Percentiles rank a stretch among this genome's conserved stretches.
phyloP scores from a whole-genome alignment of 2,113 vertebrate genomes.

The Glaucomys volans region DNA sequence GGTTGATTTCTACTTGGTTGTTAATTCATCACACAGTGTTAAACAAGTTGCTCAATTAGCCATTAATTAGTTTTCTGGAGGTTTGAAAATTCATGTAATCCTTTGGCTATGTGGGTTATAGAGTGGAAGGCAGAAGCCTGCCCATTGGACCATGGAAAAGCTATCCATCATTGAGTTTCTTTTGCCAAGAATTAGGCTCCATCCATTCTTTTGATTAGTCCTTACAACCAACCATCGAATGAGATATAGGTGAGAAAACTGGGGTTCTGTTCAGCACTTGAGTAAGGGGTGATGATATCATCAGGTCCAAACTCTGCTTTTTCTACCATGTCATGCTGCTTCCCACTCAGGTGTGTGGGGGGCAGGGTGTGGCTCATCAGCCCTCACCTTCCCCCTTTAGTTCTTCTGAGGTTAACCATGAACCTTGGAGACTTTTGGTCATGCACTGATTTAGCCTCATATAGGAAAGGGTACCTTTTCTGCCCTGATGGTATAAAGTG shows the following conservation, averaged over 20 bases:
- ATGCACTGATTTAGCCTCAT: background rate
- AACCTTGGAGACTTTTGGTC: background rate
- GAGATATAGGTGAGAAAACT: background rate
- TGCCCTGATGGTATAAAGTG: background rate
- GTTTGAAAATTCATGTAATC: background rate
- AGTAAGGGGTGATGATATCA: background rate
- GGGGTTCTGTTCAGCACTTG: background rate
- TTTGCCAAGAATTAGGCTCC: background rate
- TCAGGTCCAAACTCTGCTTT: background rate
- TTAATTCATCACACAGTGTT: conserved; percentile 27
- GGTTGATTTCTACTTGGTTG: conserved; percentile 1
- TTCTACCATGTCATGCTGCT: background rate
- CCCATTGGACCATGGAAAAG: background rate
- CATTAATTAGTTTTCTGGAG: conserved; percentile 22
- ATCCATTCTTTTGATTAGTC: background rate
- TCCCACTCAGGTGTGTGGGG: background rate
- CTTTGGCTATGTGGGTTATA: background rate
- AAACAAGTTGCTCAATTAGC: conserved; percentile 53
- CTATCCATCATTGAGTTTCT: background rate
- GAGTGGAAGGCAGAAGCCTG: background rate
- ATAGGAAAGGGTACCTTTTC: background rate
- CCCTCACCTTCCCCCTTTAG: background rate
- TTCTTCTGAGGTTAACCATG: background rate
- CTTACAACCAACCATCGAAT: background rate
- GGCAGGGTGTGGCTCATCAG: background rate